Evolutionary conservation across 2,113 vertebrate genomes (phyloP).

Genomic region (Hypocryptadius cinnamomeus): DNA sequence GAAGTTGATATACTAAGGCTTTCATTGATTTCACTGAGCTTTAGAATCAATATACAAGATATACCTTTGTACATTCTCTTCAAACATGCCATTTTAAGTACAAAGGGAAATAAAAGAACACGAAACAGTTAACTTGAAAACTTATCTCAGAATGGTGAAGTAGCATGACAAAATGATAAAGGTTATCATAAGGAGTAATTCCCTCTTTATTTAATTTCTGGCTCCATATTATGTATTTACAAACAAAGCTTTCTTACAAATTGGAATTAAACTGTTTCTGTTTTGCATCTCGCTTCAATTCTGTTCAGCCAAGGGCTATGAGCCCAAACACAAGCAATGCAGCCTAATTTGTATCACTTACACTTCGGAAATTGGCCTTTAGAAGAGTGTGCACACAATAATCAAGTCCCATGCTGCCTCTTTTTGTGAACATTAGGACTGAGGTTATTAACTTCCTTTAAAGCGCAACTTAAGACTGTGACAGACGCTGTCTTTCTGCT

Average conservation of each 20-base stretch:
- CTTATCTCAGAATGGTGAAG: background rate
- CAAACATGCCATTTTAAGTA: constrained; percentile 12
- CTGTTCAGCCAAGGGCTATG: background rate
- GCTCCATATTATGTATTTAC: background rate
- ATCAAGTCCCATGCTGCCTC: background rate
- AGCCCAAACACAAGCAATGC: background rate
- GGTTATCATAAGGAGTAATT: background rate
- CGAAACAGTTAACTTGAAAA: constrained; percentile 30
- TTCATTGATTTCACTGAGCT: constrained; percentile 44
- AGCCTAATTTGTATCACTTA: constrained; percentile 4
- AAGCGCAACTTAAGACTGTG: background rate
- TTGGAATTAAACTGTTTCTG: constrained; percentile 18
- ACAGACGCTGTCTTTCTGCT: background rate
- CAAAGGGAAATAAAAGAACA: background rate
- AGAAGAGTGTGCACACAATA: background rate
- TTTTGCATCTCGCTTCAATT: constrained; percentile 14
- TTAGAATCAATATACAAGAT: constrained; percentile 49
- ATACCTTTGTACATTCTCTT: constrained; percentile 23
- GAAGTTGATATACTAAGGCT: constrained; percentile 24
- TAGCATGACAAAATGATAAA: background rate
- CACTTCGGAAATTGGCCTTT: background rate
- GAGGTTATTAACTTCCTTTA: background rate
- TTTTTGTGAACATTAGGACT: background rate
- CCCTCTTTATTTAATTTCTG: constrained; percentile 4
- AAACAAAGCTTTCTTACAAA: background rate